Conservation (phyloP, 1,140 invertebrate species). For the Centruroides vittatus region DNA sequence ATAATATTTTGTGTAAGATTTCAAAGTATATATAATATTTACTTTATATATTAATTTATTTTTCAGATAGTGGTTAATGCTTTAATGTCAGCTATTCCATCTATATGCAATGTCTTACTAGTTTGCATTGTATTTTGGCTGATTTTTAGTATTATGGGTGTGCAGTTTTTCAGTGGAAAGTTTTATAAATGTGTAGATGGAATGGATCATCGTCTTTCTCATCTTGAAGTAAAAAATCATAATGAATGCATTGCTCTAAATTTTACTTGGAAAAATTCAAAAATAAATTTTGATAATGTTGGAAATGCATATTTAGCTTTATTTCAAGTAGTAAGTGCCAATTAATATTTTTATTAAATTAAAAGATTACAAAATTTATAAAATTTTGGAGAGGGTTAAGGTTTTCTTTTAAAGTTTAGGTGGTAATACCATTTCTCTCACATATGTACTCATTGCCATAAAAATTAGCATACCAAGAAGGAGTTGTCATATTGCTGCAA, state of each 20-base stretch:
- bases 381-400: too few relatives aligned
- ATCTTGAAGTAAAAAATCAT: slow-evolving; percentile 68
- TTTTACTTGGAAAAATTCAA: slow-evolving; percentile 91
- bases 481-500: too few relatives aligned
- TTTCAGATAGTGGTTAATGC: slow-evolving; percentile 83
- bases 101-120: slow-evolving; percentile 84
- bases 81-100: slow-evolving; percentile 84
- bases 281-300: slow-evolving; percentile 97
- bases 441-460: too few relatives aligned
- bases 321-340: slow-evolving; percentile 68
- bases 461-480: too few relatives aligned
- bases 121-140: slow-evolving; percentile 85
- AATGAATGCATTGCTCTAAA: slow-evolving; percentile 71
- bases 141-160: slow-evolving; percentile 83
- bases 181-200: slow-evolving; percentile 81
- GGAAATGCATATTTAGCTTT: slow-evolving; percentile 91
- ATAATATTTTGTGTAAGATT: background rate
- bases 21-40: background rate
- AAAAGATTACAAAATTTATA: too few relatives aligned
- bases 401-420: too few relatives aligned
- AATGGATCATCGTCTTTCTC: slow-evolving; percentile 55
- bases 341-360: too few relatives aligned
- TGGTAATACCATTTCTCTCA: too few relatives aligned
- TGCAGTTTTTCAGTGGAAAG: slow-evolving; percentile 75
- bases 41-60: background rate